These are phyloP conservation scores for Ahaetulla prasina DNA, from an alignment of 2,113 vertebrate species.

Conservation along the genomic window DNA sequence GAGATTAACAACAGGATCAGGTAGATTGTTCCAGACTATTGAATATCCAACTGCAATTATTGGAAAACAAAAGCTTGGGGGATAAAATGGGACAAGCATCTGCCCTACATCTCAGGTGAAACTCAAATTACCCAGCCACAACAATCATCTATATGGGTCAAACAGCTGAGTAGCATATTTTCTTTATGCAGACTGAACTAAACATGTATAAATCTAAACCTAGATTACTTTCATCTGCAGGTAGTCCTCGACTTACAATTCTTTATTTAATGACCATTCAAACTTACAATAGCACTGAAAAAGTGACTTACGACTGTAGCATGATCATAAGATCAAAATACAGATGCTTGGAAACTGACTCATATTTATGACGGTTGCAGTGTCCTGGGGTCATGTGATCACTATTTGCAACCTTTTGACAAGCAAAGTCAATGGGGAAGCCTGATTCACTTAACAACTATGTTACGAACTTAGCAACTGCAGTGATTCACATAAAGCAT, in stretches of 20 bases:
- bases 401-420: not conserved
- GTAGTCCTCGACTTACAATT: not conserved
- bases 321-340: not conserved
- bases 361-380: not conserved
- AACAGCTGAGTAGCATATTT: not conserved
- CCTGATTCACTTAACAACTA: too few relatives aligned
- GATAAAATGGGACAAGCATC: not conserved
- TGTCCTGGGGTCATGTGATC: not conserved
- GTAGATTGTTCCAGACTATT: too few relatives aligned
- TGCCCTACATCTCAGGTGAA: not conserved
- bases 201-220: not conserved
- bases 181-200: not conserved
- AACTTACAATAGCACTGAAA: not conserved
- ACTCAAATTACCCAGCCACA: not conserved
- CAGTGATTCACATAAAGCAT: not conserved
- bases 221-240: not conserved
- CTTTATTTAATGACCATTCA: not conserved
- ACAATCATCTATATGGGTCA: not conserved
- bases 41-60: not conserved
- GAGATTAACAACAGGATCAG: too few relatives aligned
- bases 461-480: not conserved
- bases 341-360: not conserved
- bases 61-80: not conserved
- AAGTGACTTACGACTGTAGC: not conserved
- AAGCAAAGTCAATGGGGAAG: not conserved